phyloP scores from a whole-genome alignment of 2,888 invertebrate genomes.

The Panorpa germanica region DNA sequence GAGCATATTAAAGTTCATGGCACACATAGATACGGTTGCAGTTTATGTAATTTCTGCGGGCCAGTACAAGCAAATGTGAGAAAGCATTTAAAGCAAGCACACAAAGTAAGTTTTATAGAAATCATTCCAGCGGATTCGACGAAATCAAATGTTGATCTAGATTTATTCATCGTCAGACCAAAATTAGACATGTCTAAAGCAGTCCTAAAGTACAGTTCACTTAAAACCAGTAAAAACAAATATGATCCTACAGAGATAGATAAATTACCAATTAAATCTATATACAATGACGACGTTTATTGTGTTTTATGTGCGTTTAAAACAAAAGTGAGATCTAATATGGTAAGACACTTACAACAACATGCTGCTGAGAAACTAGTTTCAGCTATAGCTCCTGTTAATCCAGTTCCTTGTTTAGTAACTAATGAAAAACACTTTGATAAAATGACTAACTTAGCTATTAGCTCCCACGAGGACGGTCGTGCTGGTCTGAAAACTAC shows the following conservation, averaged over 20 bases:
- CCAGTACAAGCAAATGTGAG: constrained; percentile 17
- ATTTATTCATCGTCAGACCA: constrained; percentile 28
- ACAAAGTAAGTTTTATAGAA: constrained; percentile 23
- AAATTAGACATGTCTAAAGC: no score
- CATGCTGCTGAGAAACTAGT: constrained; percentile 41
- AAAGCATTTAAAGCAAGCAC: constrained; percentile 32
- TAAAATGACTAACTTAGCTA: constrained; percentile 67
- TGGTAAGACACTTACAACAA: constrained; percentile 46
- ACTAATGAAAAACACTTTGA: constrained; percentile 66
- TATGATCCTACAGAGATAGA: constrained; percentile 41
- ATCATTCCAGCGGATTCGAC: constrained; percentile 26
- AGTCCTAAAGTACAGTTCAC: no score
- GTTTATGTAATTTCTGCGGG: constrained; percentile 29
- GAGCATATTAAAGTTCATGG: constrained; percentile 40
- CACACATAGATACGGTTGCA: constrained; percentile 34
- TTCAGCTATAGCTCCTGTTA: constrained; percentile 50
- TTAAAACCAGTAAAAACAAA: constrained; percentile 17
- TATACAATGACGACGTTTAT: constrained; percentile 35
- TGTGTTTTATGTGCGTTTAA: constrained; percentile 49
- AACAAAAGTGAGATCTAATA: constrained; percentile 51
- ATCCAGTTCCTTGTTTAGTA: constrained; percentile 64
- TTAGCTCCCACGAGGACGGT: constrained; percentile 30
- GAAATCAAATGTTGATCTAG: constrained; percentile 22
- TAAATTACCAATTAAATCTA: constrained; percentile 40
- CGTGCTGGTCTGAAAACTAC: constrained; percentile 17